phyloP scores from a whole-genome alignment of 2,113 vertebrate species.

The Pseudopipra pipra region DNA sequence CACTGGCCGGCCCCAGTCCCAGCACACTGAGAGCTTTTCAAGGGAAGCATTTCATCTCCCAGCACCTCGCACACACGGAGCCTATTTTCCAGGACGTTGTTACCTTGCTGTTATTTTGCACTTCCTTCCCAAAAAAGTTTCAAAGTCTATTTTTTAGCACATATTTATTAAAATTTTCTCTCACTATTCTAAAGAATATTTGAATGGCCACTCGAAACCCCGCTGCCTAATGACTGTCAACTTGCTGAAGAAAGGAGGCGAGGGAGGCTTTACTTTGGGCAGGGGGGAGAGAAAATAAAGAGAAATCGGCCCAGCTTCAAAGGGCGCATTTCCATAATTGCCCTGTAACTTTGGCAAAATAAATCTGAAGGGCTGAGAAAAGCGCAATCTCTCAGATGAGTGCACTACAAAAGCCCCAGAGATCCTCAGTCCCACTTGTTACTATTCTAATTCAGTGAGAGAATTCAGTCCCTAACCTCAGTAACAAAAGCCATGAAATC shows the following conservation, averaged over 20 bases:
- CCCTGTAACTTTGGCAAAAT: conserved; percentile 94
- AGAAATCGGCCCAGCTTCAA: conserved; percentile 87
- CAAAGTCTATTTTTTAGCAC: conserved; percentile 11
- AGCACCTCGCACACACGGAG: background rate
- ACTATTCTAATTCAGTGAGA: conserved; percentile 83
- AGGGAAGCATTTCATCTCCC: background rate
- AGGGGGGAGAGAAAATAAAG: conserved; percentile 76
- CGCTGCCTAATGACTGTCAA: background rate
- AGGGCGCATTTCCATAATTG: conserved; percentile 97
- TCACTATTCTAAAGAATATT: conserved; percentile 30
- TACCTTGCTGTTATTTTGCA: background rate
- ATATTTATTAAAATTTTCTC: conserved; percentile 43
- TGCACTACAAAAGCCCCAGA: conserved; percentile 87
- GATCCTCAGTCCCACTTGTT: conserved; percentile 87
- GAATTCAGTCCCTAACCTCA: conserved; percentile 83
- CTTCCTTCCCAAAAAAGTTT: conserved; percentile 11
- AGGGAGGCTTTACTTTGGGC: conserved; percentile 75
- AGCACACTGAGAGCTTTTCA: background rate
- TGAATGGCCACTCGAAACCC: conserved; percentile 44
- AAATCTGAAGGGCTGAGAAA: conserved; percentile 89
- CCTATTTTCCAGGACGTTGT: background rate
- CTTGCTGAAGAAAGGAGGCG: conserved; percentile 45
- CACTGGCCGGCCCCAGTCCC: background rate
- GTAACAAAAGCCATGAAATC: conserved; percentile 90
- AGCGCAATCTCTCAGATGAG: conserved; percentile 91